Percentiles rank a stretch among this genome's conserved stretches.
Conservation (phyloP, 2,113 vertebrate genomes). For the Myocastor coypus region DNA sequence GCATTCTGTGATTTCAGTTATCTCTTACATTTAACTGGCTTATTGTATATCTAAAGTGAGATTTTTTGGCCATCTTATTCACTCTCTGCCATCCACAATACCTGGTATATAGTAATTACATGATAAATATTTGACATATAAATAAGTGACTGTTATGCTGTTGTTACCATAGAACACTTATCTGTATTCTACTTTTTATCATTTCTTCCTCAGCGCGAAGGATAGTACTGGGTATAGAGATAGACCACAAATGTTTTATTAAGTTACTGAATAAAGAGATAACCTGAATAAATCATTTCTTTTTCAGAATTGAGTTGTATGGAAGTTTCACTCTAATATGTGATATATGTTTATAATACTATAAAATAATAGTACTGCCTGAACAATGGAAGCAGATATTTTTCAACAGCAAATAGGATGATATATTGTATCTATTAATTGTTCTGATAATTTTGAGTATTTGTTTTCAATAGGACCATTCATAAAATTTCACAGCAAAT, state of each 20-base stretch:
- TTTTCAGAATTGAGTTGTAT: neutral
- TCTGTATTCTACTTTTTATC: neutral
- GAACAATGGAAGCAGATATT: neutral
- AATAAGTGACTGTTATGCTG: neutral
- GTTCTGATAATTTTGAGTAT: neutral
- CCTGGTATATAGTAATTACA: neutral
- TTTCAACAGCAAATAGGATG: neutral
- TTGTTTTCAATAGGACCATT: neutral
- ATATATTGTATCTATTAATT: neutral
- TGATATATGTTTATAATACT: neutral
- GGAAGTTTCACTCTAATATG: neutral
- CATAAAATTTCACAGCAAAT: constrained; percentile 7
- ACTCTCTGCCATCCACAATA: neutral
- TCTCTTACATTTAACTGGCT: neutral
- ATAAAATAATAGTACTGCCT: neutral
- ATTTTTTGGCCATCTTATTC: neutral
- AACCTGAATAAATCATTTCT: neutral
- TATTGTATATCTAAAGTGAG: neutral
- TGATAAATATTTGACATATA: neutral
- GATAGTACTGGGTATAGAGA: neutral
- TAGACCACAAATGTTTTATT: neutral
- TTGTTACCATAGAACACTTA: neutral
- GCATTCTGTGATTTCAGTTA: neutral
- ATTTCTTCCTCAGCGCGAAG: neutral
- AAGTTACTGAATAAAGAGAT: neutral